phyloP scores from a whole-genome alignment of 1,140 invertebrate species.

The Venturia canescens region DNA sequence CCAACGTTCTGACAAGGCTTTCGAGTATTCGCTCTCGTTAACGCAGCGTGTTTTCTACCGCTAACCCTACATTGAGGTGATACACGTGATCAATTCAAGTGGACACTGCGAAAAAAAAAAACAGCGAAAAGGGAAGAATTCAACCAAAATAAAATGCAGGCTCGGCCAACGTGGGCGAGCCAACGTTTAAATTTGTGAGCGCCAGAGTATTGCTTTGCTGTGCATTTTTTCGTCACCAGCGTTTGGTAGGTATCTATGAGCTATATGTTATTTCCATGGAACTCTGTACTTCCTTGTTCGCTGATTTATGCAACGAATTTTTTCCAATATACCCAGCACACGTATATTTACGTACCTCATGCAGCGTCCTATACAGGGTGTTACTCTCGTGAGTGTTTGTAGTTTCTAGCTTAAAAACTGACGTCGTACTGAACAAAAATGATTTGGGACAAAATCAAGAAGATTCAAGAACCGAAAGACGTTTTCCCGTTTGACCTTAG shows the following conservation, averaged over 20 bases:
- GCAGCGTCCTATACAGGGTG: too few species aligned
- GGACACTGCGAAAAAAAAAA: not conserved
- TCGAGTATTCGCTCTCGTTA: constrained; percentile 1
- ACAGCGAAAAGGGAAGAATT: not conserved
- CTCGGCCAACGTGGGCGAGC: not conserved
- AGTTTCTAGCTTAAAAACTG: too few species aligned
- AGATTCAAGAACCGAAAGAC: too few species aligned
- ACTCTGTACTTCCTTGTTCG: not conserved
- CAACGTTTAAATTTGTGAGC: not conserved
- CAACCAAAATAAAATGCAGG: not conserved
- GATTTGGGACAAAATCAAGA: too few species aligned
- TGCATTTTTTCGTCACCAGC: constrained; percentile 6
- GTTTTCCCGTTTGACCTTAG: too few species aligned
- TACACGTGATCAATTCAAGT: not conserved
- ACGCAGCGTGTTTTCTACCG: not conserved
- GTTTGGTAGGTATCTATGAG: not conserved
- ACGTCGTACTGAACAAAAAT: too few species aligned
- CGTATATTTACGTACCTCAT: not conserved
- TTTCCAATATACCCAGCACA: not conserved
- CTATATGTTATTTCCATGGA: not conserved
- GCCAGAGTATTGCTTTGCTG: not conserved
- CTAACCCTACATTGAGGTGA: not conserved
- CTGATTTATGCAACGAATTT: not conserved
- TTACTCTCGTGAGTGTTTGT: too few species aligned
- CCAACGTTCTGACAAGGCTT: not conserved